Percentiles rank a stretch among this genome's conserved stretches.
Evolutionary conservation across 2,113 vertebrate genomes (phyloP).

Genomic region (Prietella phreatophila): DNA sequence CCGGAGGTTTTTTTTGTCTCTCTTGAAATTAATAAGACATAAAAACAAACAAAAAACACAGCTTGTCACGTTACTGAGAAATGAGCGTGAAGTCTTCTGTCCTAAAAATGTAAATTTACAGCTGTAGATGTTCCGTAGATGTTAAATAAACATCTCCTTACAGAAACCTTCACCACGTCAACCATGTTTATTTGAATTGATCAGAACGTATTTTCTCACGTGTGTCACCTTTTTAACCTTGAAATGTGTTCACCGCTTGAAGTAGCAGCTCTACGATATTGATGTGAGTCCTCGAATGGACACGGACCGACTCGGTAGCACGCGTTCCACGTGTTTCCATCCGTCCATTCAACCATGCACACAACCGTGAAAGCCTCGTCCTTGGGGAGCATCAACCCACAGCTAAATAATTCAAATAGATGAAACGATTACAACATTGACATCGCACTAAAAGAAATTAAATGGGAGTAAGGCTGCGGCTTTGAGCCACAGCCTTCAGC

Average conservation of each 20-base stretch:
- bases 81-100: no score
- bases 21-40: background rate
- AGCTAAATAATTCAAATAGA: constrained; percentile 51
- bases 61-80: no score
- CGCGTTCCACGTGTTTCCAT: background rate
- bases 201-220: background rate
- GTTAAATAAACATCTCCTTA: background rate
- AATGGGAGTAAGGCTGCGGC: constrained; percentile 21
- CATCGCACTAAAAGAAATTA: constrained; percentile 22
- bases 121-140: background rate
- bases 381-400: constrained; percentile 24
- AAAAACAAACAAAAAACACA: no score
- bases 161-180: background rate
- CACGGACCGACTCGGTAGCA: background rate
- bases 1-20: no score
- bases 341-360: background rate
- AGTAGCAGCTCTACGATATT: background rate
- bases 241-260: background rate
- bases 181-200: no score
- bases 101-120: no score
- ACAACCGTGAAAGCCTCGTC: constrained; percentile 17
- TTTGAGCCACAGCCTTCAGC: constrained; percentile 41
- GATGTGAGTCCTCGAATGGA: background rate
- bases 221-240: background rate
- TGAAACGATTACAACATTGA: constrained; percentile 45